Percentiles rank a stretch among this genome's conserved stretches.
Evolutionary conservation across 2,113 vertebrate genomes (phyloP).

Genomic region (Polypterus bichir): DNA sequence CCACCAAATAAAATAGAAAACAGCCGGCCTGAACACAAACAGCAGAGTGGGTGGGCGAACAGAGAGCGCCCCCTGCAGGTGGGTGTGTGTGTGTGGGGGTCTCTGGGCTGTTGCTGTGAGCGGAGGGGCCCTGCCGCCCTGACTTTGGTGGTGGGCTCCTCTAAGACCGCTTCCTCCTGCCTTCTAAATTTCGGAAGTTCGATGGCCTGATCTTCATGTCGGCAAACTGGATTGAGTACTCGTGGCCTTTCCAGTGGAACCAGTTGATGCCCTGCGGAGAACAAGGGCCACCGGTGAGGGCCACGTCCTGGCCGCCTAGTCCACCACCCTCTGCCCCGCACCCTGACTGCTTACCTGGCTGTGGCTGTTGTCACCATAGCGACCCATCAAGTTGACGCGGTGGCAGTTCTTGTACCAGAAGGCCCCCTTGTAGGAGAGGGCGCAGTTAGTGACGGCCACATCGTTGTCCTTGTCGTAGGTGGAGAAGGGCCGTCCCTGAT

Average conservation of each 20-base stretch:
- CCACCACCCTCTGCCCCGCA: too few species aligned
- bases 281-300: neutral
- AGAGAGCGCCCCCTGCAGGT: too few species aligned
- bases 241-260: conserved; percentile 98
- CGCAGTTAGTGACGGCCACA: conserved; percentile 94
- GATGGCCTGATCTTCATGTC: conserved; percentile 95
- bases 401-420: conserved; percentile 99
- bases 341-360: conserved; percentile 69
- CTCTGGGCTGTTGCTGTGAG: too few species aligned
- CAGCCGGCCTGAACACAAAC: too few species aligned
- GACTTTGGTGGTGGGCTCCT: neutral
- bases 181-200: conserved; percentile 88
- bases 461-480: conserved; percentile 90
- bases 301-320: too few species aligned
- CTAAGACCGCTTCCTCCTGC: conserved; percentile 82
- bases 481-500: conserved; percentile 83
- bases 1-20: too few species aligned
- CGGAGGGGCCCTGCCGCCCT: too few species aligned
- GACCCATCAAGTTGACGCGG: conserved; percentile 91
- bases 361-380: conserved; percentile 84
- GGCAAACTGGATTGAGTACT: conserved; percentile 85
- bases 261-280: conserved; percentile 82
- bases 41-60: too few species aligned
- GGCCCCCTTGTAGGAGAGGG: conserved; percentile 90
- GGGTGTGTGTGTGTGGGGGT: too few species aligned